Evolutionary conservation across 2,797 vertebrate genomes (phyloP).

Genomic region (Intellagama lesueurii): DNA sequence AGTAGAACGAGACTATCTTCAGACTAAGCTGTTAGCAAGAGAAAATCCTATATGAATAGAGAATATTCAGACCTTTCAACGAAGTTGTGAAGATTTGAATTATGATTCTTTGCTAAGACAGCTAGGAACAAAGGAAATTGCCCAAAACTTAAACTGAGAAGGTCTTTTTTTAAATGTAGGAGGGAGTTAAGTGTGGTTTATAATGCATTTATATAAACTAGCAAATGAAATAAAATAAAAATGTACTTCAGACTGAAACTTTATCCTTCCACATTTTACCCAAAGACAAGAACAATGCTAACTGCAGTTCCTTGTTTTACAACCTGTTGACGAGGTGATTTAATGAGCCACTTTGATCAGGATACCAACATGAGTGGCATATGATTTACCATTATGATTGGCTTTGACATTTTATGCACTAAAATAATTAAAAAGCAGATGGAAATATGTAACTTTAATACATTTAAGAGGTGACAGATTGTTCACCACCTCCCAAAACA

Average conservation of each 20-base stretch:
- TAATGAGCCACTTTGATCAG: background rate
- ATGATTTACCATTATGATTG: background rate
- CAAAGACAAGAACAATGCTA: constrained; percentile 34
- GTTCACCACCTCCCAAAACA: background rate
- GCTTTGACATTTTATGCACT: background rate
- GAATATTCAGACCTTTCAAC: constrained; percentile 25
- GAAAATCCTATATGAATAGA: constrained; percentile 44
- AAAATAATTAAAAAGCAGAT: background rate
- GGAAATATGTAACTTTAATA: background rate
- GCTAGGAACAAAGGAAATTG: constrained; percentile 43
- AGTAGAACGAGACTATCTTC: constrained; percentile 14
- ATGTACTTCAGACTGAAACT: constrained; percentile 6
- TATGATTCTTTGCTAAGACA: constrained; percentile 41
- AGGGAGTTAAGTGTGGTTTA: constrained; percentile 37
- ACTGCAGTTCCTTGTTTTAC: constrained; percentile 15
- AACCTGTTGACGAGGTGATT: constrained; percentile 16
- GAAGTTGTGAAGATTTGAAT: constrained; percentile 48
- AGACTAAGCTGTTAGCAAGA: constrained; percentile 33
- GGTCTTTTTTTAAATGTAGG: constrained; percentile 17
- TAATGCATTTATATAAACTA: constrained; percentile 35
- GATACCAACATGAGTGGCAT: constrained; percentile 17
- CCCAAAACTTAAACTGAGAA: constrained; percentile 38
- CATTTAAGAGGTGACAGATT: background rate
- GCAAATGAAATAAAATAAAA: constrained; percentile 59
- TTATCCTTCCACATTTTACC: constrained; percentile 30